A percentile compares a stretch with the other conserved stretches of the same genome.
Conservation (phyloP, 2,888 invertebrate genomes). For the Mesorhabditis sp. region DNA sequence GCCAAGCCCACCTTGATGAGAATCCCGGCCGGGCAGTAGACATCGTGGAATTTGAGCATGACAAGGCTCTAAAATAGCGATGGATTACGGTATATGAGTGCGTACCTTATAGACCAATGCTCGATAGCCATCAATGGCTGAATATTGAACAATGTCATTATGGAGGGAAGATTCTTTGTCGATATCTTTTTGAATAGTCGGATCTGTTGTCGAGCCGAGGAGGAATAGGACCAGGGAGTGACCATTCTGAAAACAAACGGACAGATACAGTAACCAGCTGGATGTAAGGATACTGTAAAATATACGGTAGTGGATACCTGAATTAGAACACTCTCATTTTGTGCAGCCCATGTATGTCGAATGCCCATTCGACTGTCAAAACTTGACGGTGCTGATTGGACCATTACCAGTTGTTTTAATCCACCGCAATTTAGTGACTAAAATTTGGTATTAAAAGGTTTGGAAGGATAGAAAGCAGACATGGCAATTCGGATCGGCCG, state of each 20-base stretch:
- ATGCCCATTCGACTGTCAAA: background rate
- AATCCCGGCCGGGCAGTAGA: slow-evolving; percentile 4
- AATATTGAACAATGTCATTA: slow-evolving; percentile 3
- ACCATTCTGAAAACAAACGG: background rate
- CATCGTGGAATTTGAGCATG: background rate
- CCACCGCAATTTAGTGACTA: background rate
- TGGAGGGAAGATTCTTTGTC: background rate
- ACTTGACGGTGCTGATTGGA: background rate
- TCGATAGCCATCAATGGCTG: background rate
- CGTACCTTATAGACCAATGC: background rate
- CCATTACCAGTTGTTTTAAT: background rate
- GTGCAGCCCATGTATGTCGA: background rate
- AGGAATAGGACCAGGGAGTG: background rate
- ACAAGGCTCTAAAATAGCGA: background rate
- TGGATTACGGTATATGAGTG: background rate
- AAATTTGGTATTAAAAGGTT: background rate
- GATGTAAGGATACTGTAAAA: no score
- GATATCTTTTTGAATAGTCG: background rate
- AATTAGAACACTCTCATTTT: no score
- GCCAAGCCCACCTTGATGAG: background rate
- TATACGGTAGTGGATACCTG: no score
- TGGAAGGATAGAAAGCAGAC: no score
- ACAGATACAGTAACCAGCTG: no score
- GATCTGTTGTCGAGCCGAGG: background rate
- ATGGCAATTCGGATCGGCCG: no score